Percentiles rank a stretch among this genome's conserved stretches.
These are phyloP conservation scores for Callosobruchus maculatus DNA, from an alignment of 2,888 invertebrate genomes.

Conservation along the genomic window DNA sequence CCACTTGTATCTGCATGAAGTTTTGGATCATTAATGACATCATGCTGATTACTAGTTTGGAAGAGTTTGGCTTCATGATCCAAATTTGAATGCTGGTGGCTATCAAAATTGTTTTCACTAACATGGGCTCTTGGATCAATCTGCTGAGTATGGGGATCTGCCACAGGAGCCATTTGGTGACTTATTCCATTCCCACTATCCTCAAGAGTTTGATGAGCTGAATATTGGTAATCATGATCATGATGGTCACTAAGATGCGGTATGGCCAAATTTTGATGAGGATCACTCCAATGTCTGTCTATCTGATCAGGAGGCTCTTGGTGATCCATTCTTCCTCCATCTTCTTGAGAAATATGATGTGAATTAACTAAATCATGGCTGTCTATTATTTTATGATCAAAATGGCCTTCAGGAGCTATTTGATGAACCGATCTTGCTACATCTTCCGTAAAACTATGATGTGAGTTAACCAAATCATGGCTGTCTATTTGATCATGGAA, in stretches of 20 bases:
- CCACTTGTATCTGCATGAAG: no score
- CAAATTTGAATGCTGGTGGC: neutral
- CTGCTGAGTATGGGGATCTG: neutral
- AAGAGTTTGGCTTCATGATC: no score
- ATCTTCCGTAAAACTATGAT: no score
- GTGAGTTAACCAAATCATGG: no score
- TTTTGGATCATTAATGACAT: no score
- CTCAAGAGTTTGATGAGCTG: neutral
- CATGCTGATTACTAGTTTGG: no score
- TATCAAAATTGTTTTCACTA: neutral
- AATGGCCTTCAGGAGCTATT: no score
- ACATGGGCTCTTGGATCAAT: neutral
- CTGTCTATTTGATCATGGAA: no score
- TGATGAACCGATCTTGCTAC: no score
- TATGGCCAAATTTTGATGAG: neutral
- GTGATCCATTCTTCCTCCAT: neutral
- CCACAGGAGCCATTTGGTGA: neutral
- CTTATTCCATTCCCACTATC: neutral
- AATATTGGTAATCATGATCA: neutral
- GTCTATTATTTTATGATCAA: no score
- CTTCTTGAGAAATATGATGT: neutral
- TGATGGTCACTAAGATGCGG: neutral
- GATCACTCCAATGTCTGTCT: neutral
- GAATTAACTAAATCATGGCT: no score
- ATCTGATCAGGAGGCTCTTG: neutral